phyloP scores from a whole-genome alignment of 2,797 vertebrate species.

The Anolis apletophallus region DNA sequence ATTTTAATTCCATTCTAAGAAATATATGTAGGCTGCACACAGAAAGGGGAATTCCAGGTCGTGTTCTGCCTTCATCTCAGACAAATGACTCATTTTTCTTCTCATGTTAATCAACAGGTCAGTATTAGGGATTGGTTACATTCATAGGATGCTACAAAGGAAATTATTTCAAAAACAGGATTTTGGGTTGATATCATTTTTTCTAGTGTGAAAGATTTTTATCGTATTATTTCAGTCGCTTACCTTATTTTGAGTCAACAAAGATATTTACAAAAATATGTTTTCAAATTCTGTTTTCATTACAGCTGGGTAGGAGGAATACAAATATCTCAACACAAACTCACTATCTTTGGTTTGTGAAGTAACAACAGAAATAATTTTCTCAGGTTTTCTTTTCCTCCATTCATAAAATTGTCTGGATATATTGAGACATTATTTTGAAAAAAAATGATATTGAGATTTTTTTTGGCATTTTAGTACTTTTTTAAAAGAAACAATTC shows the following conservation, averaged over 20 bases:
- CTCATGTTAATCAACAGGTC: background rate
- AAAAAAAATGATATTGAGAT: background rate
- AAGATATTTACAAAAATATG: background rate
- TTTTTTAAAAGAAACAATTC: background rate
- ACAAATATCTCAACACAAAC: background rate
- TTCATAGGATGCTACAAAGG: background rate
- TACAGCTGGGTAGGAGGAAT: background rate
- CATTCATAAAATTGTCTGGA: no score
- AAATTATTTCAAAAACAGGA: background rate
- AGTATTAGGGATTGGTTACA: background rate
- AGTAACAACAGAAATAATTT: no score
- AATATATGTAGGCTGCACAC: slow-evolving; percentile 16
- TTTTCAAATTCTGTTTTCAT: background rate
- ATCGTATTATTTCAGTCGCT: background rate
- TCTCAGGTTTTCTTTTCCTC: no score
- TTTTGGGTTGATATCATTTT: background rate
- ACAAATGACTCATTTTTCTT: background rate
- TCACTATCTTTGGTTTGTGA: background rate
- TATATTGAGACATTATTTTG: no score
- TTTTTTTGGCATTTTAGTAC: background rate
- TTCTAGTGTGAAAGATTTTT: background rate
- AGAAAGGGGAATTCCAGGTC: background rate
- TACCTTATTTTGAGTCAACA: background rate
- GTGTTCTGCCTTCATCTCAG: background rate
- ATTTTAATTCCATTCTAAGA: background rate